Evolutionary conservation across 2,113 vertebrate genomes (phyloP).

Genomic region (Bungarus multicinctus): DNA sequence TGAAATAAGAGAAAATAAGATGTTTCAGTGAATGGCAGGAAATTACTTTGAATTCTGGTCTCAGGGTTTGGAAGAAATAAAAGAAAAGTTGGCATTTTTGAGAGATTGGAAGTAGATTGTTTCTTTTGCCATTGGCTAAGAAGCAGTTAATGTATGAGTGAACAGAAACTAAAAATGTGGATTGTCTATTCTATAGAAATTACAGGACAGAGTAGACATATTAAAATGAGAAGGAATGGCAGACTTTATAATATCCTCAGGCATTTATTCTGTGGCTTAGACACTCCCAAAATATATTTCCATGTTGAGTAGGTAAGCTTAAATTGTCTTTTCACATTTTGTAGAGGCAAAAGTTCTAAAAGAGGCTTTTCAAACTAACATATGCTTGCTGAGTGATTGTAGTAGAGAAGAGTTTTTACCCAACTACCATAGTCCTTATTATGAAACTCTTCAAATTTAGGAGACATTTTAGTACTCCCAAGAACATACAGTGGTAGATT

Average conservation of each 20-base stretch:
- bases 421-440: neutral
- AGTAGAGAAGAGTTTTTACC: neutral
- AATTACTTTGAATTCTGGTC: neutral
- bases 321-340: neutral
- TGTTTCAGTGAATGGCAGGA: neutral
- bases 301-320: neutral
- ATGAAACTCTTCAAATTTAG: neutral
- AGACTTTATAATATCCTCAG: neutral
- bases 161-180: neutral
- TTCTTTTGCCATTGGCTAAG: neutral
- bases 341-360: neutral
- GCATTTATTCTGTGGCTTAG: neutral
- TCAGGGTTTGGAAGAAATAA: neutral
- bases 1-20: neutral
- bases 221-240: neutral
- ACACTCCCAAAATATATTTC: neutral
- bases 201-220: neutral
- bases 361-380: neutral
- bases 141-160: neutral
- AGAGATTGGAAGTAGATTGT: neutral
- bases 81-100: neutral
- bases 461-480: neutral
- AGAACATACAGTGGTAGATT: neutral
- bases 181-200: neutral
- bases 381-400: neutral